Evolutionary conservation across 2,797 vertebrate species (phyloP).

Genomic region (Galagoides demidoff): DNA sequence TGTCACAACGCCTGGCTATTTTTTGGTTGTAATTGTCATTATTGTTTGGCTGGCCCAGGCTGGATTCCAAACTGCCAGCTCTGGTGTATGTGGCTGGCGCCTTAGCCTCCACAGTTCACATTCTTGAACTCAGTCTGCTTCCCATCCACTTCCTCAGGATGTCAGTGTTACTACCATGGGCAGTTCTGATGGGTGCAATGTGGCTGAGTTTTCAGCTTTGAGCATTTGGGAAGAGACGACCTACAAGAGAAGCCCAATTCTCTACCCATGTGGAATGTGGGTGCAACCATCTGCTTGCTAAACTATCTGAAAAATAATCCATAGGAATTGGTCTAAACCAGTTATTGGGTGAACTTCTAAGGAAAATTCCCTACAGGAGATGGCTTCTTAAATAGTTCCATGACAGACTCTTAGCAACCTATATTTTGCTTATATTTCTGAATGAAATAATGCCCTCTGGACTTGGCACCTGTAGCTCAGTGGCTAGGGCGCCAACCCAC

Average conservation of each 20-base stretch:
- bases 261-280: accelerated
- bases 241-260: neutral
- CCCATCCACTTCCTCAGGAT: neutral
- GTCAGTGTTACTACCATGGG: neutral
- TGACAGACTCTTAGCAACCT: neutral
- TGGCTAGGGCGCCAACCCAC: too few relatives aligned
- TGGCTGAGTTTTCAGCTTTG: neutral
- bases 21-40: too few relatives aligned
- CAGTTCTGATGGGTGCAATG: neutral
- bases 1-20: too few relatives aligned
- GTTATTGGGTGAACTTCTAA: neutral
- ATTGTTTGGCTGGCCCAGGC: too few relatives aligned
- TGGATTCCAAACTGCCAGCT: too few relatives aligned
- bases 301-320: neutral
- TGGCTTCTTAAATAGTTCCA: neutral
- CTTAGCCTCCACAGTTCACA: neutral
- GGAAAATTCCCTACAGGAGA: neutral
- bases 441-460: neutral
- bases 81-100: too few relatives aligned
- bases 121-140: neutral
- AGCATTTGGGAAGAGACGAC: neutral
- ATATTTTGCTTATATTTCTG: neutral
- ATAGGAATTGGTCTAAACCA: neutral
- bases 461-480: too few relatives aligned
- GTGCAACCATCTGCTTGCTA: neutral